Conservation (phyloP, 2,888 invertebrate species). For the Clanis bilineata region DNA sequence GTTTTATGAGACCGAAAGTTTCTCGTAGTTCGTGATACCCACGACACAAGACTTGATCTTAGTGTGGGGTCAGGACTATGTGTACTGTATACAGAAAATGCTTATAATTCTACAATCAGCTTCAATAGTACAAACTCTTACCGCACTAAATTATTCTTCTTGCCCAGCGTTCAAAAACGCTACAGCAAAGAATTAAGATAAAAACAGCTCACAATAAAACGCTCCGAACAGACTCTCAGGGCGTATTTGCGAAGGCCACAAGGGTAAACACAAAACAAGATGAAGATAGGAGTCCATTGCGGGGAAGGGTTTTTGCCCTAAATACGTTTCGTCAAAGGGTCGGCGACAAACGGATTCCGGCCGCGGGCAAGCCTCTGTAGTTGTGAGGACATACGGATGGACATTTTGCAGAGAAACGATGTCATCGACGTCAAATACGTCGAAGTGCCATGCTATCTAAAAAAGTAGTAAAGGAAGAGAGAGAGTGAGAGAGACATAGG, state of each 20-base stretch:
- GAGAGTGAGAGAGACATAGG: no score
- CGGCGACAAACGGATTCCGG: constrained; percentile 67
- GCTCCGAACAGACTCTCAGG: constrained; percentile 22
- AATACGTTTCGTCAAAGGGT: constrained; percentile 67
- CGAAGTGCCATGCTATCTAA: no score
- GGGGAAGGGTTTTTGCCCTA: constrained; percentile 63
- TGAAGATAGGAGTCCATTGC: constrained; percentile 57
- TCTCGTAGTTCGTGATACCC: no score
- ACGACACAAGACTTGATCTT: no score
- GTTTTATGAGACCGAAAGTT: no score
- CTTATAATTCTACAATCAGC: no score
- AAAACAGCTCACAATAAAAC: constrained; percentile 20
- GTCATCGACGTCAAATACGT: not conserved
- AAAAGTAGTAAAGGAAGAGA: no score
- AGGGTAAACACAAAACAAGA: constrained; percentile 58
- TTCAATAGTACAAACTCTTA: no score
- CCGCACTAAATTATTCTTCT: constrained; percentile 11
- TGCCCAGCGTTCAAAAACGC: not conserved
- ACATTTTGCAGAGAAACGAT: not conserved
- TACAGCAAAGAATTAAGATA: constrained; percentile 20
- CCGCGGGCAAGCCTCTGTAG: constrained; percentile 47
- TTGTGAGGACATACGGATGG: constrained; percentile 32
- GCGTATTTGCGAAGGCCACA: constrained; percentile 49
- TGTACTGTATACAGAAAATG: no score
- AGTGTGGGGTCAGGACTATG: no score